These are phyloP conservation scores for Conopomorpha cramerella DNA, from an alignment of 1,140 invertebrate species.

Conservation along the genomic window DNA sequence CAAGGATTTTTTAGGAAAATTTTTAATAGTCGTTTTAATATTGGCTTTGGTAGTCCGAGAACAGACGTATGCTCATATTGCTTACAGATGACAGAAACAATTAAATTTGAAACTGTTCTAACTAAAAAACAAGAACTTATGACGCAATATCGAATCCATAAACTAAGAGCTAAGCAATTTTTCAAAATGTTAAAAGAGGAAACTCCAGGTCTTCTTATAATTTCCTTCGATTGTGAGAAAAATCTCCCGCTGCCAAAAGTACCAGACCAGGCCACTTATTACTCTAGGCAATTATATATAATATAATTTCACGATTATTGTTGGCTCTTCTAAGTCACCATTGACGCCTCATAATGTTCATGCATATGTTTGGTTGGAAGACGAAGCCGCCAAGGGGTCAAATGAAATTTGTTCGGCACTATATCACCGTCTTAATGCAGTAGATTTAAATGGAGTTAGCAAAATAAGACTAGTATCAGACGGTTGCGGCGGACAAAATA, in stretches of 20 bases:
- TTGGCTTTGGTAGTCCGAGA: slow-evolving; percentile 1
- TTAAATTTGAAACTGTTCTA: neutral
- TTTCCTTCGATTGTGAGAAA: slow-evolving; percentile 42
- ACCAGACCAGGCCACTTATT: slow-evolving; percentile 28
- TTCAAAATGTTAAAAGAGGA: slow-evolving; percentile 18
- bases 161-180: slow-evolving; percentile 20
- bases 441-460: slow-evolving; percentile 8
- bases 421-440: slow-evolving; percentile 14
- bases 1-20: neutral
- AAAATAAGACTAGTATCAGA: slow-evolving; percentile 9
- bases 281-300: slow-evolving; percentile 27
- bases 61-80: slow-evolving; percentile 2
- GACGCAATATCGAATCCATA: slow-evolving; percentile 14
- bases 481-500: slow-evolving; percentile 10
- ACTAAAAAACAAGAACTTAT: slow-evolving; percentile 4
- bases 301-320: slow-evolving; percentile 29
- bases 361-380: slow-evolving; percentile 23
- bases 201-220: slow-evolving; percentile 9
- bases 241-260: slow-evolving; percentile 23
- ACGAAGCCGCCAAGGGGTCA: slow-evolving; percentile 15
- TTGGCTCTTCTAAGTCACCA: slow-evolving; percentile 20
- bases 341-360: slow-evolving; percentile 16
- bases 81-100: neutral
- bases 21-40: slow-evolving; percentile 1
- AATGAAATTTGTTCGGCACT: slow-evolving; percentile 23